phyloP scores from a whole-genome alignment of 2,888 invertebrate genomes.

The Mythimna albipuncta region DNA sequence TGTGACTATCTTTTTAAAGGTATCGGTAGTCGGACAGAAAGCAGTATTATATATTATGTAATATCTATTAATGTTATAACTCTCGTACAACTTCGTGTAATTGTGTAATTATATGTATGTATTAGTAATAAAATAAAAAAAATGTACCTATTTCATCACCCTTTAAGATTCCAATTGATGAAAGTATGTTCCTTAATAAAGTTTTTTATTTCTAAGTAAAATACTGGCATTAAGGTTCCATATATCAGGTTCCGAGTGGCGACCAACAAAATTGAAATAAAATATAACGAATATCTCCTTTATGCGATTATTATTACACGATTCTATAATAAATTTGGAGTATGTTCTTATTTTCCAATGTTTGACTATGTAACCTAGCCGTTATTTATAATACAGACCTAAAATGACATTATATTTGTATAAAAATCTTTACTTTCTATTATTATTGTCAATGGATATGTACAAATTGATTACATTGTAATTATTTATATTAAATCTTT shows the following conservation, averaged over 20 bases:
- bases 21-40: slow-evolving; percentile 19
- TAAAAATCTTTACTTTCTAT: slow-evolving; percentile 88
- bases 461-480: slow-evolving; percentile 87
- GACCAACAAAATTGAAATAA: slow-evolving; percentile 59
- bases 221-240: slow-evolving; percentile 84
- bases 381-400: slow-evolving; percentile 81
- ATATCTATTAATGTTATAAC: slow-evolving; percentile 63
- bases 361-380: slow-evolving; percentile 77
- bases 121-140: slow-evolving; percentile 62
- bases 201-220: slow-evolving; percentile 87
- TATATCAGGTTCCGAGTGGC: slow-evolving; percentile 68
- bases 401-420: slow-evolving; percentile 89
- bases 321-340: slow-evolving; percentile 66
- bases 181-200: slow-evolving; percentile 86
- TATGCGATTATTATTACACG: slow-evolving; percentile 59
- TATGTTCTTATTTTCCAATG: slow-evolving; percentile 80
- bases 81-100: slow-evolving; percentile 68
- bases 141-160: slow-evolving; percentile 65
- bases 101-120: slow-evolving; percentile 70
- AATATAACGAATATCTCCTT: slow-evolving; percentile 56
- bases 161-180: slow-evolving; percentile 67
- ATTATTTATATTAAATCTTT: slow-evolving; percentile 89
- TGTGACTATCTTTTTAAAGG: slow-evolving; percentile 3
- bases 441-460: slow-evolving; percentile 87
- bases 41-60: slow-evolving; percentile 52